phyloP scores from a whole-genome alignment of 2,888 invertebrate genomes.

The Zele albiditarsus region DNA sequence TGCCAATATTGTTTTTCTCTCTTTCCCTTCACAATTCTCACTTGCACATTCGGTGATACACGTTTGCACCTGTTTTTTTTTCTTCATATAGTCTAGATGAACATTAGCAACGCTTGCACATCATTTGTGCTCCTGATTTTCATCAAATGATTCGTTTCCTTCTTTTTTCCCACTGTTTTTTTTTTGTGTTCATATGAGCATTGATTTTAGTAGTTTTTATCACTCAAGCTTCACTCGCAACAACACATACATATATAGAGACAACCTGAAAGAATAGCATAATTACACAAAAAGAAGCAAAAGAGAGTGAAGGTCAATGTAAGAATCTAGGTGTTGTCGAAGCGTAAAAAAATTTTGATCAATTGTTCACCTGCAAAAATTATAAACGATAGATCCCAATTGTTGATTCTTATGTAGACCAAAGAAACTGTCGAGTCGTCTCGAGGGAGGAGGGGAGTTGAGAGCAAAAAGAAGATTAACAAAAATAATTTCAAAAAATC shows the following conservation, averaged over 20 bases:
- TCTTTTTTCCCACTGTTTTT: neutral
- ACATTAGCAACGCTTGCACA: neutral
- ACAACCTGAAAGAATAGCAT: neutral
- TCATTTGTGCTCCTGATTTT: neutral
- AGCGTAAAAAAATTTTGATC: constrained; percentile 32
- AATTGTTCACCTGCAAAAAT: constrained; percentile 44
- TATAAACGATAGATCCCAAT: constrained; percentile 12
- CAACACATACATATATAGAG: neutral
- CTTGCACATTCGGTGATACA: neutral
- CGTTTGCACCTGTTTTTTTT: neutral
- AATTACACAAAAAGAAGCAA: neutral
- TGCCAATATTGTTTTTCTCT: neutral
- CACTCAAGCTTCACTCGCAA: neutral
- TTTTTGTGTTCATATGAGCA: neutral
- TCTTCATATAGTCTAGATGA: neutral
- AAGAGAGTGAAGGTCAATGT: constrained; percentile 47
- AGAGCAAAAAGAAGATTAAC: neutral
- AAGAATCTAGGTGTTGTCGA: constrained; percentile 58
- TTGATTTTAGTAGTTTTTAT: neutral
- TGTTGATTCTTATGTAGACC: constrained; percentile 42
- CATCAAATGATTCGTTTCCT: neutral
- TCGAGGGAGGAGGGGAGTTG: constrained; percentile 28
- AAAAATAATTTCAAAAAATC: neutral
- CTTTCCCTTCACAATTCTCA: neutral
- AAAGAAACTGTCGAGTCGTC: constrained; percentile 35